Evolutionary conservation across 2,113 vertebrate genomes (phyloP), one percentile per base, ranked within the genome.

Genomic region (Jacana jacana): DNA sequence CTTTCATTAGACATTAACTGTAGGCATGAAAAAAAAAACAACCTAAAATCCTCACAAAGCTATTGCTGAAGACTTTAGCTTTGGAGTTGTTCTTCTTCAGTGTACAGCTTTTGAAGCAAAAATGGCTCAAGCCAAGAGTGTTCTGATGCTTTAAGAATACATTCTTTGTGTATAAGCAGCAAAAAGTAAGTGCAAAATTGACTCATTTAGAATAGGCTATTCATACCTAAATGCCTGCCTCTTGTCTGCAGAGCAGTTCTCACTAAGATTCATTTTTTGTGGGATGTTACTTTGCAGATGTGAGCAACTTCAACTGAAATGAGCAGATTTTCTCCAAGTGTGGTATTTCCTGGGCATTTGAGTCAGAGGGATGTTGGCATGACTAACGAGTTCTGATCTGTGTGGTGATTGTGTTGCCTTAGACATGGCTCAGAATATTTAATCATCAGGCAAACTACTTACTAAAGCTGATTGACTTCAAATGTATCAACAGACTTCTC

Each of bases 101-200:
- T 61, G 78, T 91, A n/a, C 75, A 85, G 92, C 96, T 94, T 94
- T 93, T 97, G 92, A 96, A 87, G 91, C 84, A 92, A 91, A 94
- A 91, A 85, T 92, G 63, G 73, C 86, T 85, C 87, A 88, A 89
- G 92, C 95, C 95, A 97, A 95, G 93, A 69, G 77, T 63, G 78
- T 73, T 93, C 92, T 92, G 83, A 92, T 90, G 86, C 92, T 87
- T 96, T 94, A 87, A 96, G 94, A 96, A 97, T 94, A 95, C 89
- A 84, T 66, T 76, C 88, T 89, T 96, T 96, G 93, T 97, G 66
- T 79, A 58, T 89, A 89, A 94, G 94, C 91, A 97, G 93, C 86
- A 93, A 94, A 91, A 94, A 92, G 49, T 93, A 94, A 96, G 96
- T 87, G 84, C 81, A 92, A 69, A 94, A 94, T 96, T 82, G 92